Base-by-base conservation (phyloP, 2,888 invertebrate species). In the Dryomyza anilis region DNA sequence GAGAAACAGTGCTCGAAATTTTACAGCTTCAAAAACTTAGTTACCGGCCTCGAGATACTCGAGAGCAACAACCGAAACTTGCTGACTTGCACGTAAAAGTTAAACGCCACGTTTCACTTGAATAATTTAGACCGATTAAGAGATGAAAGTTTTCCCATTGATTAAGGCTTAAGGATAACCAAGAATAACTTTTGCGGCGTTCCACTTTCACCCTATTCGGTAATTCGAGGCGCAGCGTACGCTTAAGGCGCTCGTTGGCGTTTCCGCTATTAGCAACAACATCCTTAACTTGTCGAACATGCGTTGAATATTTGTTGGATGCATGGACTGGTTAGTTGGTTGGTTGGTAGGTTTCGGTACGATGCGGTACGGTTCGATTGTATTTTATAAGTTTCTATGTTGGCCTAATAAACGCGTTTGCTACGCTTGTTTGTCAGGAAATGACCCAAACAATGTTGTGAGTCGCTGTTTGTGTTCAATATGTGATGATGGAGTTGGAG, bases 71-170 rank as follows among this genome's bases (percentile, higher is more conserved):
- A n/a, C n/a, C n/a, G n/a, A 69, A 69, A 69, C 59, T 69, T 70
- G 63, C 63, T 43, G 63, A 63, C 73, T 75, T 52, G 53, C 78
- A 78, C 76, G 78, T 74, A 75, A 74, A 77, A 79, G 79, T 77
- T 77, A 78, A 77, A 78, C 76, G 74, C 77, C 80, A 79, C 78
- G 78, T 79, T 80, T 75, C 80, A 76, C 78, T 77, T 77, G 78
- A 80, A 78, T 78, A 78, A 78, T 78, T 78, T 78, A 76, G 77
- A 79, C 74, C 78, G 78, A 78, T 78, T 78, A 78, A 79, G n/a
- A n/a, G 76, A 76, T 72, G 69, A 79, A 80, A 79, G 76, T 78
- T 76, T 80, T 74, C 70, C 71, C 79, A 80, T 80, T 80, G 78
- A 78, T 79, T 78, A 75, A 71, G 77, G 74, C 74, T 74, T 74